A percentile compares a stretch with the other conserved stretches of the same genome.
Conservation (phyloP, 2,797 vertebrate species). For the Dryobates pubescens region DNA sequence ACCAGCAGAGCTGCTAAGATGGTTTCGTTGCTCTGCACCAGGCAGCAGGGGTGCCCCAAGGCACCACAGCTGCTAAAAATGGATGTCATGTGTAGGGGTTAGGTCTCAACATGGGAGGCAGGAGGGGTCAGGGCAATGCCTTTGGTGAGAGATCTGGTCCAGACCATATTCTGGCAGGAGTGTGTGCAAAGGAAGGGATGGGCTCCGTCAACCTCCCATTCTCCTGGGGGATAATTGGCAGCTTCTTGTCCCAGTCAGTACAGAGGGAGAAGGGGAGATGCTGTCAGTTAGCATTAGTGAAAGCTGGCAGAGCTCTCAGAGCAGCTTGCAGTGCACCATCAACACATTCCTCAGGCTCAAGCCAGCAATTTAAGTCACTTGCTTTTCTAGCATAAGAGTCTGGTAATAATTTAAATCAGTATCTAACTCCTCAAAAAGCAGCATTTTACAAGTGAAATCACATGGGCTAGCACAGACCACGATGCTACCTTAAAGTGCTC, state of each 20-base stretch:
- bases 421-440: conserved; percentile 7
- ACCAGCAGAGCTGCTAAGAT: neutral
- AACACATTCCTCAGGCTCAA: conserved; percentile 45
- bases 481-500: conserved; percentile 37
- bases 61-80: conserved; percentile 9
- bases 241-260: conserved; percentile 27
- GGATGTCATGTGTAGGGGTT: neutral
- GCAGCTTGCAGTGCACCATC: conserved; percentile 51
- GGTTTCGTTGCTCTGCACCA: rapidly evolving
- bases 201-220: neutral
- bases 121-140: conserved; percentile 3
- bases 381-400: conserved; percentile 26
- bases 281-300: conserved; percentile 63
- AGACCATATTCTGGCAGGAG: neutral
- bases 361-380: conserved; percentile 32
- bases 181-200: neutral
- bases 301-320: conserved; percentile 41
- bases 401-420: conserved; percentile 62
- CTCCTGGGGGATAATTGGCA: conserved; percentile 50
- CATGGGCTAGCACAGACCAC: neutral
- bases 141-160: neutral
- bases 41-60: neutral
- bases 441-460: conserved; percentile 63
- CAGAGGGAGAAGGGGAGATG: neutral
- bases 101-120: neutral